Conservation (phyloP, 1,140 invertebrate species). For the Bombyx mori region DNA sequence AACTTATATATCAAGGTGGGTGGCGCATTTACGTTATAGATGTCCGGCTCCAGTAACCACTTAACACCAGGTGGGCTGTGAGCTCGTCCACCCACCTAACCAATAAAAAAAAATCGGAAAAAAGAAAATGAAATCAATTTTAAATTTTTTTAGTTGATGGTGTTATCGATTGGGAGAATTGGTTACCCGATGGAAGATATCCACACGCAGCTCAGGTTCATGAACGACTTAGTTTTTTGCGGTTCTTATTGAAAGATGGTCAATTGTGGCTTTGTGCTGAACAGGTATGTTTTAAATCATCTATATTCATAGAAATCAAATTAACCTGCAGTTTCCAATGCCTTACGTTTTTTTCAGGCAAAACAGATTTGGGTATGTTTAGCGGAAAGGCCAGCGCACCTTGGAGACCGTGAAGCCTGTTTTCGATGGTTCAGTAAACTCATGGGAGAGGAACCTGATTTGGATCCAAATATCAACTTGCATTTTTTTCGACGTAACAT, state of each 20-base stretch:
- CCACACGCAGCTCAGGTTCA: constrained; percentile 94
- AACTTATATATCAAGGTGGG: too few species aligned
- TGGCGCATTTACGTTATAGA: too few species aligned
- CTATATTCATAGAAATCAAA: background rate
- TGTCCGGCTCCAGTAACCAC: too few species aligned
- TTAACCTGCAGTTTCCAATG: background rate
- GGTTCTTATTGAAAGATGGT: constrained; percentile 93
- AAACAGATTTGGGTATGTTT: constrained; percentile 98
- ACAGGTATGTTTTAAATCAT: constrained; percentile 71
- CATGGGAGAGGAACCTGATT: constrained; percentile 97
- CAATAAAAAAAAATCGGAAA: too few species aligned
- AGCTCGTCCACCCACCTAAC: too few species aligned
- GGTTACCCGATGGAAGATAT: constrained; percentile 91
- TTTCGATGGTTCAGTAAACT: constrained; percentile 99
- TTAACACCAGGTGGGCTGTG: too few species aligned
- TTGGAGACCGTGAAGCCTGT: constrained; percentile 94
- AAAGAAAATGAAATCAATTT: too few species aligned
- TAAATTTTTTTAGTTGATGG: constrained; percentile 68
- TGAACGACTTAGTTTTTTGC: constrained; percentile 94
- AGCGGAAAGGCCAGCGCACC: constrained; percentile 92
- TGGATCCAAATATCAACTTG: constrained; percentile 96
- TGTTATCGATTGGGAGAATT: constrained; percentile 84
- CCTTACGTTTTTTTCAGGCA: constrained; percentile 68
- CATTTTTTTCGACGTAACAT: constrained; percentile 98
- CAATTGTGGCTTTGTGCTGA: constrained; percentile 96